phyloP scores from a whole-genome alignment of 2,888 invertebrate genomes.

The Cheilosia grossa region DNA sequence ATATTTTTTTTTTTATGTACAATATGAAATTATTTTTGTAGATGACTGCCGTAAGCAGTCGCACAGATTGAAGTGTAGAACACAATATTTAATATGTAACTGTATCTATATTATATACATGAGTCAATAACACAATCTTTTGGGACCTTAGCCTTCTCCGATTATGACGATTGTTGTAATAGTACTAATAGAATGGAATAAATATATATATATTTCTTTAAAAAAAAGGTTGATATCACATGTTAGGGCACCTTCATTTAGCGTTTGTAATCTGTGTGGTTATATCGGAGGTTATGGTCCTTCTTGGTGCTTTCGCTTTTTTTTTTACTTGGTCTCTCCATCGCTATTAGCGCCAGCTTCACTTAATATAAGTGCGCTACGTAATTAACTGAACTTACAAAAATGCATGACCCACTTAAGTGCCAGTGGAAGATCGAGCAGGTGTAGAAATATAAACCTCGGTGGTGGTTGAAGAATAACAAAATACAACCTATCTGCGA shows the following conservation, averaged over 20 bases:
- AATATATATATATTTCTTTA: slow-evolving; percentile 24
- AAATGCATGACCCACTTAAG: no score
- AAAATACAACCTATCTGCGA: no score
- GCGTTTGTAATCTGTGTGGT: neutral
- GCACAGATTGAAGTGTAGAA: slow-evolving; percentile 49
- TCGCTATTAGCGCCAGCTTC: no score
- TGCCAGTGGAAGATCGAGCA: no score
- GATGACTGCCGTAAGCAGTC: slow-evolving; percentile 20
- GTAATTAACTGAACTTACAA: no score
- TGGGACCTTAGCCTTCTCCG: slow-evolving; percentile 36
- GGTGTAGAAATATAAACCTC: no score
- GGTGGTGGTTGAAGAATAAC: no score
- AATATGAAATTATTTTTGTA: slow-evolving; percentile 43
- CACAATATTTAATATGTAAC: slow-evolving; percentile 60
- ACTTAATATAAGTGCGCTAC: no score
- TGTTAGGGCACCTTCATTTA: neutral
- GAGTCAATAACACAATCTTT: slow-evolving; percentile 58
- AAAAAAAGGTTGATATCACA: neutral
- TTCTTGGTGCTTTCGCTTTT: no score
- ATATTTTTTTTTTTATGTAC: slow-evolving; percentile 20
- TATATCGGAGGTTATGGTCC: no score
- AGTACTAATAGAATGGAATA: slow-evolving; percentile 23
- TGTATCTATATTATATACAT: slow-evolving; percentile 49
- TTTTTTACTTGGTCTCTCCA: no score
- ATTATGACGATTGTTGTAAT: slow-evolving; percentile 40